Conservation (phyloP, 2,888 invertebrate species). For the Cataglyphis cursor region DNA sequence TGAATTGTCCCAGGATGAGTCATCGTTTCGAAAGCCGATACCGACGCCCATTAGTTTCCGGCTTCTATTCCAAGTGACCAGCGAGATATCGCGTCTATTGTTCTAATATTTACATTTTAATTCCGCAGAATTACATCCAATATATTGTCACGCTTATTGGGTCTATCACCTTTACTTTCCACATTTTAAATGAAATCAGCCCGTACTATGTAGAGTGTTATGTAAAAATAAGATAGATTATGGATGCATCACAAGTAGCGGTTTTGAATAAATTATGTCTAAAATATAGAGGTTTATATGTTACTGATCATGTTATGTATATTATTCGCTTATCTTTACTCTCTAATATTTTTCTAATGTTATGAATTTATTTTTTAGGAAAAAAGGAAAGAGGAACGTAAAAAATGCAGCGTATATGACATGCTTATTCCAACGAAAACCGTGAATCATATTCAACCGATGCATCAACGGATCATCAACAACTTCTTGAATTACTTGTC, state of each 20-base stretch:
- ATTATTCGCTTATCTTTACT: neutral
- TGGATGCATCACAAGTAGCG: neutral
- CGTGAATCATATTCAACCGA: constrained; percentile 15
- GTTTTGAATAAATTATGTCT: neutral
- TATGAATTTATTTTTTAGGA: neutral
- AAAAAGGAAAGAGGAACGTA: neutral
- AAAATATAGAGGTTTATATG: neutral
- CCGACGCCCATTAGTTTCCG: constrained; percentile 65
- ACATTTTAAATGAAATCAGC: neutral
- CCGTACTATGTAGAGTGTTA: neutral
- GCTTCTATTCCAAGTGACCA: constrained; percentile 59
- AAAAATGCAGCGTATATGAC: neutral
- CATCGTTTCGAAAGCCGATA: constrained; percentile 65
- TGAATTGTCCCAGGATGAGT: constrained; percentile 60
- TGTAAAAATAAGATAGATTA: constrained; percentile 3
- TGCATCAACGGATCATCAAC: neutral
- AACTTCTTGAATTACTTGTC: constrained; percentile 62
- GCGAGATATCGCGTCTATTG: constrained; percentile 52
- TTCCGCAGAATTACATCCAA: constrained; percentile 33
- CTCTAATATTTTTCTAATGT: neutral
- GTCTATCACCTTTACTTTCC: constrained; percentile 17
- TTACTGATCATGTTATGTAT: neutral
- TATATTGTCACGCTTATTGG: constrained; percentile 41
- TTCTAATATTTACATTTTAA: constrained; percentile 53
- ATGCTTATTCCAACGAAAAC: constrained; percentile 13